Conservation (phyloP, 2,888 invertebrate genomes). For the Agrotis segetum region DNA sequence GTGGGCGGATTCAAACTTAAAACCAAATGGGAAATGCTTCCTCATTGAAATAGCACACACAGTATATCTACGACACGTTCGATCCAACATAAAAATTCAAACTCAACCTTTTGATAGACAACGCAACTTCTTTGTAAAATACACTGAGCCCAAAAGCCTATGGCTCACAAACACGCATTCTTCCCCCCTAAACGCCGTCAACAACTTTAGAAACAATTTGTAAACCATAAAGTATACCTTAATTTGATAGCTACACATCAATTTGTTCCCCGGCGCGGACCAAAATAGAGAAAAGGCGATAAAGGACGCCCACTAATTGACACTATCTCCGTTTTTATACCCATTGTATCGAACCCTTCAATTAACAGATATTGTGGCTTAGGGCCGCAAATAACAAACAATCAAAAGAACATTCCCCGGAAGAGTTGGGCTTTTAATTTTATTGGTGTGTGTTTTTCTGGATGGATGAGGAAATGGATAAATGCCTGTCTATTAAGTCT, state of each 20-base stretch:
- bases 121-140: slow-evolving; percentile 31
- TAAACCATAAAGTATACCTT: slow-evolving; percentile 72
- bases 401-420: slow-evolving; percentile 73
- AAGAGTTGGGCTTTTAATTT: slow-evolving; percentile 67
- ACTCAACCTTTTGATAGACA: slow-evolving; percentile 14
- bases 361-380: slow-evolving; percentile 80
- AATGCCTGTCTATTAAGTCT: not conserved
- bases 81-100: slow-evolving; percentile 16
- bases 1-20: not conserved
- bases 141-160: slow-evolving; percentile 14
- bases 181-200: slow-evolving; percentile 38
- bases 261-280: slow-evolving; percentile 73
- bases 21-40: not conserved
- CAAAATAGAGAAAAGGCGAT: slow-evolving; percentile 75
- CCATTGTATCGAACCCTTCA: slow-evolving; percentile 80
- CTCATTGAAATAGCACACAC: not conserved
- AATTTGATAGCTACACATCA: slow-evolving; percentile 77
- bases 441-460: slow-evolving; percentile 39
- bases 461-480: slow-evolving; percentile 6
- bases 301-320: slow-evolving; percentile 79
- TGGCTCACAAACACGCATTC: slow-evolving; percentile 47
- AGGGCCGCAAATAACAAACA: slow-evolving; percentile 75
- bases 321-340: slow-evolving; percentile 81
- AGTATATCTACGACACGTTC: not conserved
- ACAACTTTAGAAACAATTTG: slow-evolving; percentile 75